These are phyloP conservation scores for Microtus pennsylvanicus DNA, from an alignment of 2,113 vertebrate genomes.

Conservation along the genomic window DNA sequence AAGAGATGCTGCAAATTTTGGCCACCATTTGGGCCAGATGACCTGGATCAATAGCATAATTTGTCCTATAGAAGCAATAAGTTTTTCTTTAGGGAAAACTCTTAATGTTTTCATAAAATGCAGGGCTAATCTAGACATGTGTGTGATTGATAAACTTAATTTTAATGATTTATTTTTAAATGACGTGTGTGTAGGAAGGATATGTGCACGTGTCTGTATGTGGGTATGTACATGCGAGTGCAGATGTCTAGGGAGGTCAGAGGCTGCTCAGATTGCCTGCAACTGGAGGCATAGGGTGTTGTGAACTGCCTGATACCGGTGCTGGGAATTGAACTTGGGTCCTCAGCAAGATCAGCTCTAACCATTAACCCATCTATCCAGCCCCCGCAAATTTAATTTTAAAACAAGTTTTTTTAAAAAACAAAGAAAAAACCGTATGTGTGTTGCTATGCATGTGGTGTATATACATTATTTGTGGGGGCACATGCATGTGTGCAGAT, in stretches of 20 bases:
- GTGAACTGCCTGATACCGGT: background rate
- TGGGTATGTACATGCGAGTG: background rate
- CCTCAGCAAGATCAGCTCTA: background rate
- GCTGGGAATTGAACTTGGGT: no score
- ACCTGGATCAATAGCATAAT: background rate
- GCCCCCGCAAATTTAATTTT: background rate
- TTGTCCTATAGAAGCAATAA: background rate
- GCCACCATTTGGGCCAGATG: background rate
- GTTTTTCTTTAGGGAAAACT: background rate
- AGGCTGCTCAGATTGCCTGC: background rate
- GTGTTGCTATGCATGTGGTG: background rate
- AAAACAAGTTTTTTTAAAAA: background rate
- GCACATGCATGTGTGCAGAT: background rate
- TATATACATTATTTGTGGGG: background rate
- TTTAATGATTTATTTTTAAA: background rate
- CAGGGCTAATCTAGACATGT: background rate
- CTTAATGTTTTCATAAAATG: background rate
- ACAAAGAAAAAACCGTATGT: background rate
- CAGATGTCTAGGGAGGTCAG: background rate
- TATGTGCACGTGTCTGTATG: background rate
- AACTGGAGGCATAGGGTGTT: background rate
- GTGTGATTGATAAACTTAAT: background rate
- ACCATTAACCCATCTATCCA: background rate
- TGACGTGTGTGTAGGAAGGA: no score
- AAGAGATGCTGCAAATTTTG: background rate